Conservation (phyloP, 2,797 vertebrate genomes). For the Pteronotus mesoamericanus region DNA sequence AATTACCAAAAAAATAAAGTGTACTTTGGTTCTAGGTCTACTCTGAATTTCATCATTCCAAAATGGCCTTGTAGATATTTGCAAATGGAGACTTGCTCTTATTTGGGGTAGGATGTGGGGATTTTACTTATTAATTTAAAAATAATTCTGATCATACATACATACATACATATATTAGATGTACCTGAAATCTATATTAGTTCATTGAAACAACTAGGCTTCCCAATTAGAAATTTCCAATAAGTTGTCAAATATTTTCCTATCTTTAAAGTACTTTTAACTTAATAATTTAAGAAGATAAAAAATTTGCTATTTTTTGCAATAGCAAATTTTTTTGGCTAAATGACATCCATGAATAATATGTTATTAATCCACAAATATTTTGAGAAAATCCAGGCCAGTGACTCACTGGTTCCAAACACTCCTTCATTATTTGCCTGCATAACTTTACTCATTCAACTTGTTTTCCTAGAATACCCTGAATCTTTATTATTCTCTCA, state of each 20-base stretch:
- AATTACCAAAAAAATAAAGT: neutral
- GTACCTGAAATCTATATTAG: neutral
- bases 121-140: neutral
- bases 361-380: neutral
- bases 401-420: neutral
- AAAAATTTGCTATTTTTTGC: too few species aligned
- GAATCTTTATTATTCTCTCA: neutral
- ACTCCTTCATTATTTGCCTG: neutral
- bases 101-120: neutral
- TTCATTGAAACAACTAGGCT: neutral
- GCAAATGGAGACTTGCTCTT: neutral
- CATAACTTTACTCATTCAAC: neutral
- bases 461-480: neutral
- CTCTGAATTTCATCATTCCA: neutral
- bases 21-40: neutral
- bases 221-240: neutral
- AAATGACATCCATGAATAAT: neutral
- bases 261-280: neutral
- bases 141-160: neutral
- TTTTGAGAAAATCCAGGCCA: neutral
- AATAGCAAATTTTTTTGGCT: neutral
- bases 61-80: neutral
- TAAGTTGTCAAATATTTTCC: neutral
- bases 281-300: neutral
- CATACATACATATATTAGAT: neutral